phyloP scores from a whole-genome alignment of 1,140 invertebrate genomes.

The Heliconius melpomene region DNA sequence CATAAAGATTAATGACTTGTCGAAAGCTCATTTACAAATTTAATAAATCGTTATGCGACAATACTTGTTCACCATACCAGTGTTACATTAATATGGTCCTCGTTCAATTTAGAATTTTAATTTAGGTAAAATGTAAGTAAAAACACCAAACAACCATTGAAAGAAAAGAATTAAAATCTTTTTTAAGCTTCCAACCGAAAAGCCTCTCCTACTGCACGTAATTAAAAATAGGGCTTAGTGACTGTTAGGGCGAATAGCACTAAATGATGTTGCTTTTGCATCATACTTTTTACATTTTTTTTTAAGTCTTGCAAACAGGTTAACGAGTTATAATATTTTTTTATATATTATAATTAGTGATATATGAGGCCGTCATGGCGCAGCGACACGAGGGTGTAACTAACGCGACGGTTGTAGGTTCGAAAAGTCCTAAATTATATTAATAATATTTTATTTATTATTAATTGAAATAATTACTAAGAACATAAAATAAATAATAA shows the following conservation, averaged over 20 bases:
- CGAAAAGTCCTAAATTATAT: no score
- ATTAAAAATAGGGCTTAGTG: conserved; percentile 11
- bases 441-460: no score
- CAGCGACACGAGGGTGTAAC: no score
- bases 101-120: neutral
- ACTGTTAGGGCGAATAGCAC: conserved; percentile 5
- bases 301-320: neutral
- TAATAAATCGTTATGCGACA: no score
- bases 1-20: no score
- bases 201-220: conserved; percentile 4
- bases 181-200: neutral
- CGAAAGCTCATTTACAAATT: no score
- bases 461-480: no score
- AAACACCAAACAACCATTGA: neutral
- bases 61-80: no score
- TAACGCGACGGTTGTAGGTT: no score
- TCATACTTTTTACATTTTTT: neutral
- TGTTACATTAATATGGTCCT: neutral
- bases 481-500: no score
- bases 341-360: neutral
- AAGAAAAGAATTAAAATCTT: neutral
- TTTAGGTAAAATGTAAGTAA: neutral
- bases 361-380: no score
- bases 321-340: neutral
- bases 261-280: conserved; percentile 6